Evolutionary conservation across 2,888 invertebrate genomes (phyloP).

Genomic region (Sisyra terminalis): DNA sequence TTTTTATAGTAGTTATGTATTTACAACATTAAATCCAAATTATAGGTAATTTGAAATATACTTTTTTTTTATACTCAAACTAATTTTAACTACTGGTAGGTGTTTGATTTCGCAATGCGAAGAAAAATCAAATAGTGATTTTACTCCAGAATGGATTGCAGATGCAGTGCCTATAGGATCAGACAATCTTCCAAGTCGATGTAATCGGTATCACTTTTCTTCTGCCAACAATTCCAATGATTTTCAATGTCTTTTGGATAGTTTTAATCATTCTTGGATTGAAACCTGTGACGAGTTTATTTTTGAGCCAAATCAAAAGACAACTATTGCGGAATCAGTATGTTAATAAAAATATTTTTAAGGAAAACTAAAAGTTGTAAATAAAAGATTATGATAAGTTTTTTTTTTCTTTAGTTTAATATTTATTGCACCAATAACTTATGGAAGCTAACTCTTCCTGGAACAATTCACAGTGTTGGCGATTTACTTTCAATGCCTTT

Average conservation of each 20-base stretch:
- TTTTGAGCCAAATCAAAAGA: slow-evolving; percentile 19
- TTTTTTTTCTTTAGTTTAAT: slow-evolving; percentile 32
- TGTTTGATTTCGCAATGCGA: slow-evolving; percentile 25
- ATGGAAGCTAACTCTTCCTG: slow-evolving; percentile 58
- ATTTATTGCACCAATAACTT: slow-evolving; percentile 41
- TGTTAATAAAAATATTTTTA: slow-evolving; percentile 10
- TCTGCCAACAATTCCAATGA: background rate
- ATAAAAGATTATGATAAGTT: slow-evolving; percentile 8
- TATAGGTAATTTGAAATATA: slow-evolving; percentile 36
- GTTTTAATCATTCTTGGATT: background rate
- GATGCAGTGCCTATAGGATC: slow-evolving; percentile 21
- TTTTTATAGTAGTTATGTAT: slow-evolving; percentile 49
- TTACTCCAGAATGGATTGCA: slow-evolving; percentile 20
- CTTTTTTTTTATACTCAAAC: background rate
- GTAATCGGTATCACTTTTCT: slow-evolving; percentile 12
- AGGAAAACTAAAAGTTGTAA: too few relatives aligned
- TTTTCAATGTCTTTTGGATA: background rate
- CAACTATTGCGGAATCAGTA: slow-evolving; percentile 22
- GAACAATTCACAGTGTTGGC: slow-evolving; percentile 56
- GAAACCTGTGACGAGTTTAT: slow-evolving; percentile 11
- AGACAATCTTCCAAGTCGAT: slow-evolving; percentile 17
- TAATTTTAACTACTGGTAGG: slow-evolving; percentile 13
- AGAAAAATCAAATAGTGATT: slow-evolving; percentile 12
- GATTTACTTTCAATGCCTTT: slow-evolving; percentile 55
- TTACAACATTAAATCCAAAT: slow-evolving; percentile 47